Evolutionary conservation across 2,888 invertebrate genomes (phyloP).

Genomic region (Hydrotaea diabolus): DNA sequence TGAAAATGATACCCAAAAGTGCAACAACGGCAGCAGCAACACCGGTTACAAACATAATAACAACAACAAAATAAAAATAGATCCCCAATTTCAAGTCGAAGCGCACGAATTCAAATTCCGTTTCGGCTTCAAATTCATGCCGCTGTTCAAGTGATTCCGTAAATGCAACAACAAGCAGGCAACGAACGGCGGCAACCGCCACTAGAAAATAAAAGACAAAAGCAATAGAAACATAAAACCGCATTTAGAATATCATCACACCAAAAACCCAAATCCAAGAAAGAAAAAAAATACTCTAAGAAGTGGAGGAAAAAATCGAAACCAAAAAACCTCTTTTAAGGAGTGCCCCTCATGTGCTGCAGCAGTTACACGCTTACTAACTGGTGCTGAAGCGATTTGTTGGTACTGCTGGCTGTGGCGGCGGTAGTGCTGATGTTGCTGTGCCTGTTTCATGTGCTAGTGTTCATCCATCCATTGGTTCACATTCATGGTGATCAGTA

Average conservation of each 20-base stretch:
- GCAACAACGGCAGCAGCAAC: constrained; percentile 8
- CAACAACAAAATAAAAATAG: constrained; percentile 45
- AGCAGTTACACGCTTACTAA: constrained; percentile 52
- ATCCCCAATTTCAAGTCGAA: constrained; percentile 68
- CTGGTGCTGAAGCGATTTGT: constrained; percentile 39
- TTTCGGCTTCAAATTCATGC: constrained; percentile 64
- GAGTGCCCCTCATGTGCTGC: constrained; percentile 73
- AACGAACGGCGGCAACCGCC: constrained; percentile 55
- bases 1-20: constrained; percentile 62
- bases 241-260: constrained; percentile 79
- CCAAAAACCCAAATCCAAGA: constrained; percentile 51
- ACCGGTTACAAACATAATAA: constrained; percentile 17
- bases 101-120: constrained; percentile 76
- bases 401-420: constrained; percentile 1
- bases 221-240: constrained; percentile 70
- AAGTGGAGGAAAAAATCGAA: constrained; percentile 7
- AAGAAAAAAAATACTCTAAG: constrained; percentile 53
- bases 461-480: constrained; percentile 41
- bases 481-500: constrained; percentile 61
- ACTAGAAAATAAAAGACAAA: constrained; percentile 71
- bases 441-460: neutral
- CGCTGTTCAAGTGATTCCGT: constrained; percentile 58
- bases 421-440: neutral
- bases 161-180: constrained; percentile 34
- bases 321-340: constrained; percentile 68